phyloP scores from a whole-genome alignment of 2,113 vertebrate genomes.

The Oreochromis tanganicae region DNA sequence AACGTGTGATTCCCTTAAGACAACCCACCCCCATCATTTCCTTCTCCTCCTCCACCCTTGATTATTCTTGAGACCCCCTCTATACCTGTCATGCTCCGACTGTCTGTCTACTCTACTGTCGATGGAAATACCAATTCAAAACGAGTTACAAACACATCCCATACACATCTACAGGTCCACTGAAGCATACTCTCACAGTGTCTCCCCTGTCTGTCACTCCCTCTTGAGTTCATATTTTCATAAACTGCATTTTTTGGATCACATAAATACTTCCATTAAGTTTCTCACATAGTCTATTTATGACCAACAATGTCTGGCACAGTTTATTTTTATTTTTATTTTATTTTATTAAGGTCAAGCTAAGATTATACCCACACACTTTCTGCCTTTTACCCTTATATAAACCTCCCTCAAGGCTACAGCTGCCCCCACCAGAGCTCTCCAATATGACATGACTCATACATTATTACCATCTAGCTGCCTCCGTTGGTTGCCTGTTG shows the following conservation, averaged over 20 bases:
- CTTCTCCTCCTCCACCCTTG: background rate
- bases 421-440: background rate
- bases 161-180: background rate
- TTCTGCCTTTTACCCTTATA: constrained; percentile 3
- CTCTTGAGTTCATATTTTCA: background rate
- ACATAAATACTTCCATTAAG: background rate
- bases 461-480: constrained; percentile 26
- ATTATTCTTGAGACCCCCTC: background rate
- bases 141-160: background rate
- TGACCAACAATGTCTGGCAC: background rate
- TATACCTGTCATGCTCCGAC: background rate
- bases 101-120: background rate
- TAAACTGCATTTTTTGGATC: background rate
- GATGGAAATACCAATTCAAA: background rate
- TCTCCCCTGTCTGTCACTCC: background rate
- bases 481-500: constrained; percentile 17
- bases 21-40: constrained; percentile 31
- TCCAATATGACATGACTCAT: constrained; percentile 34
- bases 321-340: background rate
- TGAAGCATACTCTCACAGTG: background rate
- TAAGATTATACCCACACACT: background rate
- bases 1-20: constrained; percentile 41
- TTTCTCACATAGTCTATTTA: background rate
- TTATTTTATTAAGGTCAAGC: constrained; percentile 9
- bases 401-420: constrained; percentile 1